Evolutionary conservation across 2,797 vertebrate species (phyloP).

Genomic region (Parauchenoglanis ngamensis): DNA sequence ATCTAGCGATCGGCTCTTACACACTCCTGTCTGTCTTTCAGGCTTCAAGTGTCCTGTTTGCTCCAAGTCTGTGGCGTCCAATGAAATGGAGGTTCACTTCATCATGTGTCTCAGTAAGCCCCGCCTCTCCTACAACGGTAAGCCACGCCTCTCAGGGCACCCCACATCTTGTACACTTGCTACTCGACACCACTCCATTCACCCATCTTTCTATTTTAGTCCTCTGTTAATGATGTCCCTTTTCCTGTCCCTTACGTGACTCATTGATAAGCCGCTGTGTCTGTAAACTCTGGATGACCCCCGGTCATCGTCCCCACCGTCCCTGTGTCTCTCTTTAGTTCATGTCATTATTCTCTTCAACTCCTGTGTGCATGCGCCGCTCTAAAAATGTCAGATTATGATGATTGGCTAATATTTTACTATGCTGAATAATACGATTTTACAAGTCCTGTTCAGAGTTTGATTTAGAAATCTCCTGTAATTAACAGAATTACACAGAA

Average conservation of each 20-base stretch:
- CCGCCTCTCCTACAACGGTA: conserved; percentile 98
- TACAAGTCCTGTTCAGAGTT: neutral
- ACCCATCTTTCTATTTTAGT: conserved; percentile 26
- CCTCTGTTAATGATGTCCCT: neutral
- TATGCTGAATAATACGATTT: neutral
- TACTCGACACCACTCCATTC: neutral
- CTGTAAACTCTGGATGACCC: conserved; percentile 23
- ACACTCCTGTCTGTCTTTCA: conserved; percentile 56
- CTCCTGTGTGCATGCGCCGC: neutral
- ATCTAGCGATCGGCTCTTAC: conserved; percentile 3
- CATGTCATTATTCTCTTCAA: neutral
- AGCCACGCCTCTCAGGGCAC: conserved; percentile 54
- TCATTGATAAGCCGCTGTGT: neutral
- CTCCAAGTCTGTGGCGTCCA: conserved; percentile 98
- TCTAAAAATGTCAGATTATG: neutral
- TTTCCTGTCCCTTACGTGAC: neutral
- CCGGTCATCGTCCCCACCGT: neutral
- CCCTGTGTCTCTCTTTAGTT: neutral
- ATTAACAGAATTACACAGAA: neutral
- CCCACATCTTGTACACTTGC: neutral
- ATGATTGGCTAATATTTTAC: neutral
- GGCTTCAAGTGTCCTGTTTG: conserved; percentile 99
- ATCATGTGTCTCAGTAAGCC: conserved; percentile 99
- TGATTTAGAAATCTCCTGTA: neutral
- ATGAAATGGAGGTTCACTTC: conserved; percentile 99